Conservation (phyloP, 2,888 invertebrate species). For the Drosophila acutilabella region DNA sequence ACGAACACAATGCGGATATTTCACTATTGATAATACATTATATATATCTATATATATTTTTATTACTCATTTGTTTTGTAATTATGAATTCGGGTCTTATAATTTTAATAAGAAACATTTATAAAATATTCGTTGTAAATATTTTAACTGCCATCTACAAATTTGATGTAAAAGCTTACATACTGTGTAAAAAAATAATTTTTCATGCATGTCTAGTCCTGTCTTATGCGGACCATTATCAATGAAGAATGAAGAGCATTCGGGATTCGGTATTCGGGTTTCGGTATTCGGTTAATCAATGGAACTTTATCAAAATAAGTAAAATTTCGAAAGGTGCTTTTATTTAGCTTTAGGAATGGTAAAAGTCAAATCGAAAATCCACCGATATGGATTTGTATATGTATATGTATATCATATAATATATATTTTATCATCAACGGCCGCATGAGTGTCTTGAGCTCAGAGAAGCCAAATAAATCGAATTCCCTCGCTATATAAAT, state of each 20-base stretch:
- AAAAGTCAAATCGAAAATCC: too few relatives aligned
- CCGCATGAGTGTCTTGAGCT: neutral
- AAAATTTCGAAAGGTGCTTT: too few relatives aligned
- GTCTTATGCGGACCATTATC: conserved; percentile 8
- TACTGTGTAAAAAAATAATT: conserved; percentile 68
- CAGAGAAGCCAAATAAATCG: neutral
- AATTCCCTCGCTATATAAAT: neutral
- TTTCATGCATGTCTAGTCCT: conserved; percentile 11
- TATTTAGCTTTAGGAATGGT: too few relatives aligned
- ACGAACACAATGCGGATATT: conserved; percentile 76
- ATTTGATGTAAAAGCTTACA: conserved; percentile 61
- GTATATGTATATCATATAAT: neutral
- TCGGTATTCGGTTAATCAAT: too few relatives aligned
- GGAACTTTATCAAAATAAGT: too few relatives aligned
- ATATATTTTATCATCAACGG: neutral
- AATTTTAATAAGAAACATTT: conserved; percentile 61
- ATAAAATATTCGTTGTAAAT: conserved; percentile 78
- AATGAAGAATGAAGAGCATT: conserved; percentile 1
- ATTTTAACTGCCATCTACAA: conserved; percentile 56
- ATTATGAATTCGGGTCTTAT: conserved; percentile 28
- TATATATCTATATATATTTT: neutral
- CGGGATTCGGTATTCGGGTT: neutral
- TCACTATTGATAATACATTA: conserved; percentile 39
- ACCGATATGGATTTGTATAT: neutral
- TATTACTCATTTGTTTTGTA: conserved; percentile 3